Percentiles rank a stretch among this genome's conserved stretches.
phyloP scores from a whole-genome alignment of 2,113 vertebrate species.

The Protomyctophum bolini region DNA sequence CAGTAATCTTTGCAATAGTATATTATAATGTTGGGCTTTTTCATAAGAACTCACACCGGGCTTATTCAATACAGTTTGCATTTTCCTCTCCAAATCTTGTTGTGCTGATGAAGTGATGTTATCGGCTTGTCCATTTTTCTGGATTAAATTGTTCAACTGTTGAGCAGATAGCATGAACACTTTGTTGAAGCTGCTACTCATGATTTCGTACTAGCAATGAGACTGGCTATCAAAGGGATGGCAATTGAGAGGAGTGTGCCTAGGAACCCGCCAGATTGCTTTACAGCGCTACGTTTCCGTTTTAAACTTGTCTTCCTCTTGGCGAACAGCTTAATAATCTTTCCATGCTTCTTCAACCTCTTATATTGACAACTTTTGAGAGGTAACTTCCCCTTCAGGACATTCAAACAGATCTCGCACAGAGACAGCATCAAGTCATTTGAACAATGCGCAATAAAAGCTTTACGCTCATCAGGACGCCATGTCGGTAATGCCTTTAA shows the following conservation, averaged over 20 bases:
- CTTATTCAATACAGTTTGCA: not conserved
- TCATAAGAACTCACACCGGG: not conserved
- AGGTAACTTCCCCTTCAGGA: not conserved
- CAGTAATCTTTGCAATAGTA: not conserved
- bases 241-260: not conserved
- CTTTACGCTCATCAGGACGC: not conserved
- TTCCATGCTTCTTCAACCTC: constrained; percentile 1
- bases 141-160: not conserved
- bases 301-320: not conserved
- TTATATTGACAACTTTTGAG: not conserved
- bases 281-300: not conserved
- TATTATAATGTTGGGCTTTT: constrained; percentile 1
- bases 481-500: not conserved
- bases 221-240: constrained; percentile 4
- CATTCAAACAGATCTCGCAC: constrained; percentile 3
- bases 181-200: constrained; percentile 1
- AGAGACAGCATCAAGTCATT: not conserved
- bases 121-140: not conserved
- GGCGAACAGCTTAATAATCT: constrained; percentile 4
- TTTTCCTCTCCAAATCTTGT: not conserved
- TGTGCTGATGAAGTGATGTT: not conserved
- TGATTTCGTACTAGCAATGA: not conserved
- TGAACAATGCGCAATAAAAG: not conserved
- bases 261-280: not conserved
- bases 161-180: not conserved